Conservation (phyloP, 2,888 invertebrate genomes). For the Ommatoiulus sabulosus region DNA sequence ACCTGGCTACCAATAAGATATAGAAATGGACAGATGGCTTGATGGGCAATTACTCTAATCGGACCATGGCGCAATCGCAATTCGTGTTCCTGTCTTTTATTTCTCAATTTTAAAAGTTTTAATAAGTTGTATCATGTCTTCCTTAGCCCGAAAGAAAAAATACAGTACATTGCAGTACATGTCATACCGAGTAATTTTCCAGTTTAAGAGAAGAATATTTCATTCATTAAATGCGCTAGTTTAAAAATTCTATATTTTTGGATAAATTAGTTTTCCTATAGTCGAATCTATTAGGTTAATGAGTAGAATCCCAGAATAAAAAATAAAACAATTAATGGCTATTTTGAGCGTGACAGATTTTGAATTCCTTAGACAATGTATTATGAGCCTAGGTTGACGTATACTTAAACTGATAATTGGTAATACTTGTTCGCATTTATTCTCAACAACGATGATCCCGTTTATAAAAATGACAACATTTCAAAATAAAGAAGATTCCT, state of each 20-base stretch:
- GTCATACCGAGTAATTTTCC: not conserved
- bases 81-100: not conserved
- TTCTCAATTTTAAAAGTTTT: not conserved
- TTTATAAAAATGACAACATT: not conserved
- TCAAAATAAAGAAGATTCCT: not conserved
- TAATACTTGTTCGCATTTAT: not conserved
- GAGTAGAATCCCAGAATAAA: not conserved
- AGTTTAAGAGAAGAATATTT: not conserved
- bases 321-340: not conserved
- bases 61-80: not conserved
- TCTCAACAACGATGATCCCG: not conserved
- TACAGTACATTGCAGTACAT: not conserved
- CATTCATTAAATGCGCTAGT: not conserved
- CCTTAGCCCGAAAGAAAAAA: not conserved
- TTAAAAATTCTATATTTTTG: slow-evolving; percentile 3
- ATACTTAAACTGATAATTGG: not conserved
- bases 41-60: not conserved
- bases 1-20: not conserved
- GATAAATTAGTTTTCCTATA: slow-evolving; percentile 21
- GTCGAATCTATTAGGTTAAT: not conserved
- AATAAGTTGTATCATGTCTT: not conserved
- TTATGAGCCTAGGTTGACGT: not conserved
- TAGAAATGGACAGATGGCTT: too few species aligned
- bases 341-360: not conserved
- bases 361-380: not conserved